phyloP scores from a whole-genome alignment of 2,797 vertebrate species.

The Sciaenops ocellatus region DNA sequence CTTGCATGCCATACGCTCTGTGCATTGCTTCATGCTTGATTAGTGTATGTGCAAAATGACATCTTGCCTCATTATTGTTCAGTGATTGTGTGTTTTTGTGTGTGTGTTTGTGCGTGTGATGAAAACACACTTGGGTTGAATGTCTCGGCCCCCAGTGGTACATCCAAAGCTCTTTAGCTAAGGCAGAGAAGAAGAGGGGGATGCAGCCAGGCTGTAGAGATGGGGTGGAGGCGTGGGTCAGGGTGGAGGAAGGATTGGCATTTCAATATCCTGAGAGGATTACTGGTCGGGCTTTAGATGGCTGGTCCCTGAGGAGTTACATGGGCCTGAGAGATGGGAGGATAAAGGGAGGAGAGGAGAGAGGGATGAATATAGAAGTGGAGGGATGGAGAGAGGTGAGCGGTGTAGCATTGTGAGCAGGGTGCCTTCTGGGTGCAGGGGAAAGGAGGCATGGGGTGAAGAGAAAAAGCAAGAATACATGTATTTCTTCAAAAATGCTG shows the following conservation, averaged over 20 bases:
- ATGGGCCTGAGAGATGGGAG: constrained; percentile 64
- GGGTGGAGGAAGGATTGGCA: constrained; percentile 79
- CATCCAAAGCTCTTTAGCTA: constrained; percentile 75
- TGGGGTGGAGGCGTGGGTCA: constrained; percentile 73
- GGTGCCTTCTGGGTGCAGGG: constrained; percentile 40
- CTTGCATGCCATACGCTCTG: constrained; percentile 33
- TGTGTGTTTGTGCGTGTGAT: constrained; percentile 23
- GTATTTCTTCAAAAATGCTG: constrained; percentile 1
- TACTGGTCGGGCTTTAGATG: constrained; percentile 75
- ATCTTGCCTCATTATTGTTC: constrained; percentile 22
- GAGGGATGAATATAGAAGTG: constrained; percentile 52
- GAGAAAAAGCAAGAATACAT: not conserved
- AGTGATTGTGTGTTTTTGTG: constrained; percentile 9
- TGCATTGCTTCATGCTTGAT: constrained; percentile 45
- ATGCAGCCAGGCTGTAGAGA: constrained; percentile 56
- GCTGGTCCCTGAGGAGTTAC: constrained; percentile 71
- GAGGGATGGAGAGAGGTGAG: constrained; percentile 50
- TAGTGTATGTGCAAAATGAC: constrained; percentile 44
- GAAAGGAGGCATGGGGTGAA: not conserved
- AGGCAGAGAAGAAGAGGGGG: constrained; percentile 61
- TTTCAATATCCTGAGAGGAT: constrained; percentile 87
- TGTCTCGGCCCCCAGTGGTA: constrained; percentile 59
- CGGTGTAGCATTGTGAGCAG: constrained; percentile 46
- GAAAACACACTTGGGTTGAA: constrained; percentile 50
- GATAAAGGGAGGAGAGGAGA: constrained; percentile 61